Evolutionary conservation across 2,888 invertebrate genomes (phyloP).

Genomic region (Dusona sp.): DNA sequence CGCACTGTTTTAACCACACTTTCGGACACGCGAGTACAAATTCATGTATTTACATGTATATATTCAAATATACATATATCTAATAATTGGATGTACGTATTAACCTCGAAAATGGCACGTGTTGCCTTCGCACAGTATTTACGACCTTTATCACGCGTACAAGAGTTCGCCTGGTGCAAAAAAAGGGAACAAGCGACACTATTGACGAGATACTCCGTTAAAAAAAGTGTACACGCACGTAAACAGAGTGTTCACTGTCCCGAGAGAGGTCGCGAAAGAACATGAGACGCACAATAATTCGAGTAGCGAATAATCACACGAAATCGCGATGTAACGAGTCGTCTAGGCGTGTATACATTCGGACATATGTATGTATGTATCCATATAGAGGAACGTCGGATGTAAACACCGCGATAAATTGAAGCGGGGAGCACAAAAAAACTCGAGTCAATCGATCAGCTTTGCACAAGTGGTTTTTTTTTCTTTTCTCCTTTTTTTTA

Average conservation of each 20-base stretch:
- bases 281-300: neutral
- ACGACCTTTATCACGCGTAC: neutral
- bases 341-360: neutral
- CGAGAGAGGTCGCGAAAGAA: conserved; percentile 15
- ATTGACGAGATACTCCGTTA: neutral
- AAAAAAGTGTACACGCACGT: neutral
- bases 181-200: neutral
- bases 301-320: conserved; percentile 29
- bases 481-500: neutral
- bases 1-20: conserved; percentile 5
- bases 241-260: conserved; percentile 24
- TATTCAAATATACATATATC: neutral
- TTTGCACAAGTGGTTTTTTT: conserved; percentile 10
- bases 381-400: conserved; percentile 13
- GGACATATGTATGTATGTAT: neutral
- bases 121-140: neutral
- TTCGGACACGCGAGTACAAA: neutral
- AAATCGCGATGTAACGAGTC: neutral
- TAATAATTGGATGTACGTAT: neutral
- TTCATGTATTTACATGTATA: neutral
- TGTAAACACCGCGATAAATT: conserved; percentile 25
- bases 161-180: neutral
- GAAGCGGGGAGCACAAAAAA: neutral
- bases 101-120: conserved; percentile 11
- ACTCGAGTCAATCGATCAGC: conserved; percentile 11